Evolutionary conservation across 2,113 vertebrate species (phyloP).

Genomic region (Crocuta crocuta): DNA sequence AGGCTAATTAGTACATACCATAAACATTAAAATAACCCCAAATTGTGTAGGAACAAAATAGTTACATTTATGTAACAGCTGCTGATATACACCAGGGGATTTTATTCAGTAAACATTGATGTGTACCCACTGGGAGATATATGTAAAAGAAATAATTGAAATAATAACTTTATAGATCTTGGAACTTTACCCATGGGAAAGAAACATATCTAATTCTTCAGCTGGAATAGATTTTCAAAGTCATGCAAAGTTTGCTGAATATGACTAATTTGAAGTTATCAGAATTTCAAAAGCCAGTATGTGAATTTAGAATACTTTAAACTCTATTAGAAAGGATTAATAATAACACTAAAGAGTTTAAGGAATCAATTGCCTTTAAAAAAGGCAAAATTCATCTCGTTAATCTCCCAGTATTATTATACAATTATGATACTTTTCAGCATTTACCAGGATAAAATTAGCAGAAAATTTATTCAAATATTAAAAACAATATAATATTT

Average conservation of each 20-base stretch:
- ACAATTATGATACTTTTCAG: neutral
- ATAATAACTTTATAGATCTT: neutral
- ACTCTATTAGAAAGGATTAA: conserved; percentile 22
- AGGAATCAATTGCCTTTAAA: conserved; percentile 25
- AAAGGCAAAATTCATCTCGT: conserved; percentile 45
- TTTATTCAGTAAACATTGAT: neutral
- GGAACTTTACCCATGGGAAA: neutral
- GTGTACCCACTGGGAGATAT: neutral
- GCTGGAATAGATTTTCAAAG: neutral
- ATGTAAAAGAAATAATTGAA: neutral
- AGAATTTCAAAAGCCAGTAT: conserved; percentile 51
- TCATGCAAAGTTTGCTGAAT: neutral
- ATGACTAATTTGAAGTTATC: conserved; percentile 6
- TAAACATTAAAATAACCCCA: neutral
- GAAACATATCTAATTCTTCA: neutral
- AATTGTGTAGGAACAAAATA: neutral
- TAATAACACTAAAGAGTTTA: conserved; percentile 8
- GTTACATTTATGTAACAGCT: neutral
- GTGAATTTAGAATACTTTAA: conserved; percentile 37
- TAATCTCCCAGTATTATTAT: neutral
- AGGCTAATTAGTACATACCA: neutral
- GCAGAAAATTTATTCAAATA: neutral
- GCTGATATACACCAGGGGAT: neutral
- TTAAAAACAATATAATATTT: neutral
- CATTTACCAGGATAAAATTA: neutral